Evolutionary conservation across 30 jellyfish, hydroid and myxozoan species (phyloP).

Genomic region (Turritopsis dohrnii): DNA sequence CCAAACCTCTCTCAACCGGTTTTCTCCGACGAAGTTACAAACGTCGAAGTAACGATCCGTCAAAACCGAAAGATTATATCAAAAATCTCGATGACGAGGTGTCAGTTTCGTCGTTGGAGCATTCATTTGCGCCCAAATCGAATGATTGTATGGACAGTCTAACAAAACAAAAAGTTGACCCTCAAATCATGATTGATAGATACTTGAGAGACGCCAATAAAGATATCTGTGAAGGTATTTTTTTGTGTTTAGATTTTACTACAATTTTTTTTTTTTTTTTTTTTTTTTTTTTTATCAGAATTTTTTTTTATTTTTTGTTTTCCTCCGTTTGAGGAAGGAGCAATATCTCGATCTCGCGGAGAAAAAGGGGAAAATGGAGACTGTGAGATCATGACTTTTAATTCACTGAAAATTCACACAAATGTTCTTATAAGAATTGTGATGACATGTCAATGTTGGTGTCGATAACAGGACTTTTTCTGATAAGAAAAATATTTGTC

Average conservation of each 20-base stretch:
- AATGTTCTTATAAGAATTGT: background rate
- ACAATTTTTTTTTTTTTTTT: background rate
- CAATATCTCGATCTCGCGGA: no score
- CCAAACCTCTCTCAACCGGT: conserved; percentile 4
- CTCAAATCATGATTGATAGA: conserved; percentile 9
- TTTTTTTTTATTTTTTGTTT: no score
- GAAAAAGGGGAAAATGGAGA: no score
- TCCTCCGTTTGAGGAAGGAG: no score
- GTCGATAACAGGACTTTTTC: background rate
- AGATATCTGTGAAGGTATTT: conserved; percentile 18
- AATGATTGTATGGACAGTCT: background rate
- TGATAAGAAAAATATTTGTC: background rate
- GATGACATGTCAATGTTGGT: background rate
- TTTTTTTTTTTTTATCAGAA: no score
- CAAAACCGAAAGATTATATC: conserved; percentile 11
- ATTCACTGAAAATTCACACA: background rate
- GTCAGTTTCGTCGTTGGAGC: background rate
- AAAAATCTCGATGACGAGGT: background rate
- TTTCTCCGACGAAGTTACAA: conserved; percentile 23
- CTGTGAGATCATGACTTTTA: no score
- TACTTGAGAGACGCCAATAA: conserved; percentile 14
- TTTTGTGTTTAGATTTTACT: background rate
- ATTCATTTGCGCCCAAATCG: background rate
- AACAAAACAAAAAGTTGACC: conserved; percentile 9
- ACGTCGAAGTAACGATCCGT: conserved; percentile 37